A percentile compares a stretch with the other conserved stretches of the same genome.
phyloP scores from a whole-genome alignment of 1,140 invertebrate species.

The Saccostrea cuccullata region DNA sequence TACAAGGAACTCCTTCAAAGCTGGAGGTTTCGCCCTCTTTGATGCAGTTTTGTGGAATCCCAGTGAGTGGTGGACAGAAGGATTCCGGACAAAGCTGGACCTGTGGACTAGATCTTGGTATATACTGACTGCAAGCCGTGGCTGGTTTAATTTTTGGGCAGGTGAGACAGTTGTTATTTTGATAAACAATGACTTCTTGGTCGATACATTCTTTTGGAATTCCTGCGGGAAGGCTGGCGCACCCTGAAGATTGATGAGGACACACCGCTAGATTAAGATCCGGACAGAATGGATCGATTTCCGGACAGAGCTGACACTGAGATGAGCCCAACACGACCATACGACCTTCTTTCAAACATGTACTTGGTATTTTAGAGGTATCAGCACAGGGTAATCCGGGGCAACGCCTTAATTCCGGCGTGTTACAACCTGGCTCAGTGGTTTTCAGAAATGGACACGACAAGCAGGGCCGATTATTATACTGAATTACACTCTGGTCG shows the following conservation, averaged over 20 bases:
- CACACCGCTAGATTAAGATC: not conserved
- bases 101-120: not conserved
- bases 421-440: not conserved
- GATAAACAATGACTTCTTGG: not conserved
- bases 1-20: not conserved
- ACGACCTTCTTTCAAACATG: not conserved
- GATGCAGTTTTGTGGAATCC: slow-evolving; percentile 1
- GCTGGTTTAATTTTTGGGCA: not conserved
- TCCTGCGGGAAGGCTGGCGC: not conserved
- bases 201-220: not conserved
- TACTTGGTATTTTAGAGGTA: not conserved
- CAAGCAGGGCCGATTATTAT: not conserved
- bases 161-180: not conserved
- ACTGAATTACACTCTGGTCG: slow-evolving; percentile 16
- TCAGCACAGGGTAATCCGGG: not conserved
- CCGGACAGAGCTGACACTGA: slow-evolving; percentile 9
- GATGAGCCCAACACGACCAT: not conserved
- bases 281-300: not conserved
- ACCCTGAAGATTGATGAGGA: not conserved
- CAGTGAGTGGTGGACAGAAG: not conserved
- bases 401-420: slow-evolving; percentile 1
- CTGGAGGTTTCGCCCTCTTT: not conserved
- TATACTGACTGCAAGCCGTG: not conserved
- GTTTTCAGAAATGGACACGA: slow-evolving; percentile 27
- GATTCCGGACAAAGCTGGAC: slow-evolving; percentile 3